Evolutionary conservation across 1,140 invertebrate species (phyloP).

Genomic region (Palaemon carinicauda): DNA sequence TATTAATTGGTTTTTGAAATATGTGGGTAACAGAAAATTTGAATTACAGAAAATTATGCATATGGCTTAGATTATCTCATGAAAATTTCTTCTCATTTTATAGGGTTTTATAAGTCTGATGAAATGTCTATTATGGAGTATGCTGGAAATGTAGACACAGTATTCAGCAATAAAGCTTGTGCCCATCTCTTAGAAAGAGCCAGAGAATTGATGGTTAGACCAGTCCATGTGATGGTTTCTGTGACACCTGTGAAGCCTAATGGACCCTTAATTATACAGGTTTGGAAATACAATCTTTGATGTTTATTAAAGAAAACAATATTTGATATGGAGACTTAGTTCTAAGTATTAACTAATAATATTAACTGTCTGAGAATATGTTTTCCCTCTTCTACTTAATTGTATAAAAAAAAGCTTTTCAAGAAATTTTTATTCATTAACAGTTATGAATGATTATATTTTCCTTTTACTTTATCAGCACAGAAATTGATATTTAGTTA

Average conservation of each 20-base stretch:
- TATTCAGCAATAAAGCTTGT: slow-evolving; percentile 82
- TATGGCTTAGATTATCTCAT: background rate
- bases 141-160: slow-evolving; percentile 77
- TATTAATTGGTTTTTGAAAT: background rate
- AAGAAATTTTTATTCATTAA: no score
- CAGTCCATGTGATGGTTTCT: slow-evolving; percentile 79
- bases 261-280: slow-evolving; percentile 36
- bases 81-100: background rate
- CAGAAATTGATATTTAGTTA: no score
- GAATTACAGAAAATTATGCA: no score
- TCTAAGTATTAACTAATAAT: no score
- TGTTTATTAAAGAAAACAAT: background rate
- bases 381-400: no score
- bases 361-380: no score
- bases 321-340: no score
- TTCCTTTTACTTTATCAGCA: no score
- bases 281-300: background rate
- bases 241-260: slow-evolving; percentile 64
- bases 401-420: no score
- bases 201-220: slow-evolving; percentile 78
- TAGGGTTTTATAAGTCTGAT: slow-evolving; percentile 65
- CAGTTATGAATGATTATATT: no score
- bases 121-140: slow-evolving; percentile 72
- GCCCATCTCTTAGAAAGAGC: slow-evolving; percentile 77
- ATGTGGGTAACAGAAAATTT: no score